Base-by-base conservation (phyloP, 2,888 invertebrate species). In the Lasioglossum figueresi region DNA sequence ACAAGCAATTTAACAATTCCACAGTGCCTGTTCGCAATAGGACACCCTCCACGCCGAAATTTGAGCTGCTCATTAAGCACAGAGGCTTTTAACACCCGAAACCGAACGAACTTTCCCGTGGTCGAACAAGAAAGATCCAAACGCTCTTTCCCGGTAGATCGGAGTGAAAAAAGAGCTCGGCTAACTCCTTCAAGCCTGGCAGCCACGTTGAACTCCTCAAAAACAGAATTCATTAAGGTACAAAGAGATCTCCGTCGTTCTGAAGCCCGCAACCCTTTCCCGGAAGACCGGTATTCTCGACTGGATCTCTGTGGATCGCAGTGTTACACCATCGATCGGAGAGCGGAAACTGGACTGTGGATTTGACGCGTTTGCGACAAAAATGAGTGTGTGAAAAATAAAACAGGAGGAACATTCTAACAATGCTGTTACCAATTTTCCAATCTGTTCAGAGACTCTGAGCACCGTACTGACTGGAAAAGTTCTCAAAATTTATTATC, bases 171-270 rank as follows among this genome's bases (percentile, higher is more conserved):
- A 23, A 68, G 34, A 66, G 34, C 34, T 34, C 66, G 31, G 27
- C 34, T 31, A 66, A 68, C 68, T 68, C 23, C 68, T 37, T 23
- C 37, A 68, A 68, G 34, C 37, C 34, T n/a, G 10, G 23, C 4
- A 31, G 66, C 66, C 66, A 66, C 34, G 66, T 68, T 23, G 4
- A 68, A 68, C 68, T 68, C 37, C 37, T 68, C 68, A 37, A 31
- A 45, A 45, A 72, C 45, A 16, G 27, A 72, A 31, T 76, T 76
- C 75, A 43, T 76, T 63, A 66, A n/a, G 45, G 48, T 27, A n/a
- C 56, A 79, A 71, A 56, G 71, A 72, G 23, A 72, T 19, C 66
- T 79, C 59, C 19, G 31, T 14, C 19, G 6, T 19, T 45, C n/a
- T 23, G 34, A 34, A 76, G 34, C 66, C 31, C 31, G 34, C 48